These are phyloP conservation scores for Eunapius fragilis DNA, from an alignment of 37 sponge, comb jelly and placozoan genomes.

Conservation along the genomic window DNA sequence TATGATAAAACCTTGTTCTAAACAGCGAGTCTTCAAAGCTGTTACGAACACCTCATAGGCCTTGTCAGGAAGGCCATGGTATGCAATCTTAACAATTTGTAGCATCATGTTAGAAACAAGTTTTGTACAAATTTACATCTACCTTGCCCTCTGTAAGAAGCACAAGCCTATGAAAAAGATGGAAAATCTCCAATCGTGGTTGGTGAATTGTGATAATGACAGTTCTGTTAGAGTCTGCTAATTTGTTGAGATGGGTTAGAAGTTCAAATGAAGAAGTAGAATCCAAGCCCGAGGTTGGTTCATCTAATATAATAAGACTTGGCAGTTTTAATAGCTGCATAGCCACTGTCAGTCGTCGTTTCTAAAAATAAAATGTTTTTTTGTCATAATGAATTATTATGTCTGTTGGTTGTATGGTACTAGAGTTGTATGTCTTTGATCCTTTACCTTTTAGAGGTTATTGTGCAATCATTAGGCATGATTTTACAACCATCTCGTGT, in stretches of 20 bases:
- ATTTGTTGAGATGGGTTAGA: conserved; percentile 42
- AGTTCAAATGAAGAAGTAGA: conserved; percentile 58
- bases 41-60: conserved; percentile 5
- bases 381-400: conserved; percentile 2
- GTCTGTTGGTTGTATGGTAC: too few relatives aligned
- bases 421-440: too few relatives aligned
- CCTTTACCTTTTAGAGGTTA: too few relatives aligned
- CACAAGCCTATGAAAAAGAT: conserved; percentile 49
- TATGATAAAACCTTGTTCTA: conserved; percentile 41
- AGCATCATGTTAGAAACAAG: too few relatives aligned
- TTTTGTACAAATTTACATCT: too few relatives aligned
- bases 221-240: conserved; percentile 48
- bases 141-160: conserved; percentile 62
- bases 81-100: not conserved
- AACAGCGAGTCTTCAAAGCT: not conserved
- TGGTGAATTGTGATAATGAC: conserved; percentile 74
- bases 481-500: not conserved
- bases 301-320: conserved; percentile 73
- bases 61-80: not conserved
- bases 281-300: conserved; percentile 80
- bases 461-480: not conserved
- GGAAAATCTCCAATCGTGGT: conserved; percentile 43
- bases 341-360: conserved; percentile 67
- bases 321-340: conserved; percentile 69
- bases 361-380: conserved; percentile 16